Base-by-base conservation (phyloP, 2,113 vertebrate genomes). In the Xiphorhynchus elegans region DNA sequence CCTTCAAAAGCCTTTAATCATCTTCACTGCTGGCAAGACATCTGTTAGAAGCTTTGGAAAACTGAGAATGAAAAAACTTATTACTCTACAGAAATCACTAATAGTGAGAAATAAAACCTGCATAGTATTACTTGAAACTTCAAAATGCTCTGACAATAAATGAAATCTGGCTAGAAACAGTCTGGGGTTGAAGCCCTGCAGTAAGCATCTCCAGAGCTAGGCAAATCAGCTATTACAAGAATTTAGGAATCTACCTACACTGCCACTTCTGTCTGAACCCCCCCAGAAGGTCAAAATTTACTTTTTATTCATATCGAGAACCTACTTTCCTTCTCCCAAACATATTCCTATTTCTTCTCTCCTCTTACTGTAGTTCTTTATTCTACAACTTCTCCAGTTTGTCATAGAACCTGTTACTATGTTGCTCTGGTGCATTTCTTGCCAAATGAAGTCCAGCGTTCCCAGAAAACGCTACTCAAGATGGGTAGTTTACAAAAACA, bases 1-100 rank as follows among this genome's bases (percentile, higher is more conserved):
- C 84, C 84, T 93, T 95, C 85, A 97, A 80, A 94, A 96, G 79
- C 74, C 64, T 96, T 96, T 97, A 95, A 97, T 96, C 93, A 96
- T 95, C 90, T 76, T 95, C 15, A 14, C 68, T 96, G 46, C 59
- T 97, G 96, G 95, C 94, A 95, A 91, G 84, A 92, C 86, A 91
- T 96, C 91, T 95, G 83, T 93, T 93, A 72, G 56, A 88, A 84
- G 68, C 67, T 93, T 79, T 95, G 58, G 90, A 86, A 94, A 96
- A 70, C 86, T 13, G 15, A 96, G 58, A 93, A 90, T 81, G 60
- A 94, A 92, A 93, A 97, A 94, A 70, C 64, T 94, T 44, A 23
- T 93, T 95, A 90, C 90, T 96, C 72, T 26, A 86, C 68, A 89
- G 78, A 94, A 96, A 84, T 92, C 89, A 72, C 89, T 94, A 95